These are phyloP conservation scores for Drosophila siamana DNA, from an alignment of 2,888 invertebrate species.

Conservation along the genomic window DNA sequence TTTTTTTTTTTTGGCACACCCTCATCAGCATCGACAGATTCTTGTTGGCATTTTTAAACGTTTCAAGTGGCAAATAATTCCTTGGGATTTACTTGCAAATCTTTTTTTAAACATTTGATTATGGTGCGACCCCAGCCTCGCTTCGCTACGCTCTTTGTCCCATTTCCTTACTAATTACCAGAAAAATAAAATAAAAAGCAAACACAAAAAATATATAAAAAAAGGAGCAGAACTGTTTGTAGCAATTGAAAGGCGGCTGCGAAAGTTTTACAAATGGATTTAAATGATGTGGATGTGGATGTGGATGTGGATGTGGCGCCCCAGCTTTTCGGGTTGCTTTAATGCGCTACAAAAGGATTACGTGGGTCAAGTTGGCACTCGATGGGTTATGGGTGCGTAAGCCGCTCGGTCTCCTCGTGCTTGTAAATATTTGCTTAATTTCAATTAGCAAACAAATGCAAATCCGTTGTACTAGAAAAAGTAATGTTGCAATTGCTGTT, in stretches of 20 bases:
- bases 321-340: slow-evolving; percentile 44
- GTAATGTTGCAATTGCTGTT: slow-evolving; percentile 51
- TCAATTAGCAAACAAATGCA: slow-evolving; percentile 81
- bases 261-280: slow-evolving; percentile 81
- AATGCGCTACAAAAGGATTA: slow-evolving; percentile 85
- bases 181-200: slow-evolving; percentile 23
- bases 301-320: not conserved
- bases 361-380: slow-evolving; percentile 74
- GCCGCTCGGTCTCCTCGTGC: slow-evolving; percentile 36
- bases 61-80: slow-evolving; percentile 83
- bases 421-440: slow-evolving; percentile 78
- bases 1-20: slow-evolving; percentile 45
- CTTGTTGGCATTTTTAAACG: slow-evolving; percentile 83
- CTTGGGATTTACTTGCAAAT: slow-evolving; percentile 78
- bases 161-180: slow-evolving; percentile 73
- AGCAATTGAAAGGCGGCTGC: slow-evolving; percentile 64
- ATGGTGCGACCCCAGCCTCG: slow-evolving; percentile 48
- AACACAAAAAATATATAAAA: not conserved
- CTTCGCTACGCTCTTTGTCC: slow-evolving; percentile 24
- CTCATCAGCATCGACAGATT: slow-evolving; percentile 72
- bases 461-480: slow-evolving; percentile 71
- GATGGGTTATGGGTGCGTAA: not conserved
- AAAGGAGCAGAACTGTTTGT: slow-evolving; percentile 22
- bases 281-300: slow-evolving; percentile 67
- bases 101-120: slow-evolving; percentile 75